Evolutionary conservation across 2,888 invertebrate genomes (phyloP).

Genomic region (Diarsia rubi): DNA sequence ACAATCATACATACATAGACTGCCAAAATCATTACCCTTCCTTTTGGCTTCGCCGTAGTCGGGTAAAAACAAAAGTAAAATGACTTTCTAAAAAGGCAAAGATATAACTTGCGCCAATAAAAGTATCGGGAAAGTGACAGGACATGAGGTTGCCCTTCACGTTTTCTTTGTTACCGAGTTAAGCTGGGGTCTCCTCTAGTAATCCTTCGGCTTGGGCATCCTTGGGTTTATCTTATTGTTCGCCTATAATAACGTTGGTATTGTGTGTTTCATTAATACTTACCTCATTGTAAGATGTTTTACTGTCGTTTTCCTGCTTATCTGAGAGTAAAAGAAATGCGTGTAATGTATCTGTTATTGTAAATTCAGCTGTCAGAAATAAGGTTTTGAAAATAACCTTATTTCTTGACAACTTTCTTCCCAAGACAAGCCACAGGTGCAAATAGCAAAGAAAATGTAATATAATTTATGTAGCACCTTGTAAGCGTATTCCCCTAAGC

Average conservation of each 20-base stretch:
- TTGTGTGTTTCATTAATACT: slow-evolving; percentile 27
- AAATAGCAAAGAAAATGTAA: slow-evolving; percentile 24
- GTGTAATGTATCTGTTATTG: background rate
- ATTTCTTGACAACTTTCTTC: background rate
- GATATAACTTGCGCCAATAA: slow-evolving; percentile 56
- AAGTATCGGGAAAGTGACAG: slow-evolving; percentile 52
- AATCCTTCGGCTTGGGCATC: slow-evolving; percentile 8
- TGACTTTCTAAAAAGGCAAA: slow-evolving; percentile 46
- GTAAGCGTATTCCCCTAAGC: slow-evolving; percentile 27
- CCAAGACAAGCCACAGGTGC: slow-evolving; percentile 12
- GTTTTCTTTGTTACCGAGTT: slow-evolving; percentile 23
- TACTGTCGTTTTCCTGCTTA: slow-evolving; percentile 11
- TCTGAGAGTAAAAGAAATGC: slow-evolving; percentile 5
- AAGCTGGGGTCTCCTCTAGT: slow-evolving; percentile 17
- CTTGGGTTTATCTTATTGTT: slow-evolving; percentile 28
- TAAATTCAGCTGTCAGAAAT: background rate
- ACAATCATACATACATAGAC: too few species aligned
- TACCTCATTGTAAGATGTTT: slow-evolving; percentile 16
- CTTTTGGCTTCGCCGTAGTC: too few species aligned
- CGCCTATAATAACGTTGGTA: background rate
- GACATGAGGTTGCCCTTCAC: slow-evolving; percentile 43
- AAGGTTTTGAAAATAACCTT: background rate
- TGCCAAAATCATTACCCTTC: too few species aligned
- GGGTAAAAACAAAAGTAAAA: slow-evolving; percentile 42
- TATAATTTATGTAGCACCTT: slow-evolving; percentile 34